Percentiles rank a stretch among this genome's conserved stretches.
phyloP scores from a whole-genome alignment of 2,113 vertebrate species.

The Neodontobutis hainanensis region DNA sequence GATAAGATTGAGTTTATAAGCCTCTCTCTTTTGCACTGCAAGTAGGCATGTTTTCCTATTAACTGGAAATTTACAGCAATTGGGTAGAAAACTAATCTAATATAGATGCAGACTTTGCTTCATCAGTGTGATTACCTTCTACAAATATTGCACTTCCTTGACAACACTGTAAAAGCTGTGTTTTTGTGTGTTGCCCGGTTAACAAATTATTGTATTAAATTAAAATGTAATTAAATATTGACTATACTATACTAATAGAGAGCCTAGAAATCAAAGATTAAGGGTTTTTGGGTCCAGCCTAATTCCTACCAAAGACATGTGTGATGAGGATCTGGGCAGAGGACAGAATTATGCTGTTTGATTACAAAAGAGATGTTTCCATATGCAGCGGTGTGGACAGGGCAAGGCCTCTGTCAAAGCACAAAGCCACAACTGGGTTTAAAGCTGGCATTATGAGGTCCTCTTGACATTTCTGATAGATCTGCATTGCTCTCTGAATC shows the following conservation, averaged over 20 bases:
- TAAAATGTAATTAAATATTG: too few species aligned
- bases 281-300: conserved; percentile 18
- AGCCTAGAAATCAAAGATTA: conserved; percentile 32
- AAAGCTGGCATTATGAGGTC: conserved; percentile 52
- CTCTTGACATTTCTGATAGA: conserved; percentile 58
- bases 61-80: conserved; percentile 24
- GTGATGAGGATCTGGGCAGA: conserved; percentile 10
- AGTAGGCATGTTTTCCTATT: conserved; percentile 40
- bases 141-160: neutral
- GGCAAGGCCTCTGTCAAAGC: conserved; percentile 51
- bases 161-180: neutral
- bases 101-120: conserved; percentile 24
- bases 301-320: conserved; percentile 42
- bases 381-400: conserved; percentile 40
- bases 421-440: conserved; percentile 23
- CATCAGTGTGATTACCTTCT: conserved; percentile 44
- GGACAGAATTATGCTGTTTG: conserved; percentile 11
- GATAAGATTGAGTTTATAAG: conserved; percentile 38
- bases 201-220: neutral
- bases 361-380: conserved; percentile 50
- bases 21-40: conserved; percentile 10
- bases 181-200: neutral
- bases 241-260: neutral
- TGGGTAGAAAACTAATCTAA: conserved; percentile 9
- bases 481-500: conserved; percentile 47